Base-by-base conservation (phyloP, 2,888 invertebrate species). In the Hylaea fasciaria region DNA sequence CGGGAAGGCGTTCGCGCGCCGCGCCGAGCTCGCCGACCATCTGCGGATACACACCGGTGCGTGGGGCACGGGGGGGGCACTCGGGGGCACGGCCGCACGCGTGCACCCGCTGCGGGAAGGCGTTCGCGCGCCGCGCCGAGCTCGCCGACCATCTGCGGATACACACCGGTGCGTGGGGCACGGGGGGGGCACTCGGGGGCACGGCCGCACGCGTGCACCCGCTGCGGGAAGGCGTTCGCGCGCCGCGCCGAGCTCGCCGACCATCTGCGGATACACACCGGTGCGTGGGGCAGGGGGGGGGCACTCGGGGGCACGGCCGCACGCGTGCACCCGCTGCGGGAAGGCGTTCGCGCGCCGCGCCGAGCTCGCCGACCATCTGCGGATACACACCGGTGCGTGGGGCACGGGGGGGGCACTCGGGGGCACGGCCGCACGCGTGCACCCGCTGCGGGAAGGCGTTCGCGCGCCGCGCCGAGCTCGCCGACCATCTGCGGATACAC, bases 181-280 rank as follows among this genome's bases (percentile, higher is more conserved):
- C 81, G 95, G 95, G 47, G 95, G 96, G 43, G 96, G 0, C 97
- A 97, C 77, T 95, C 96, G 0, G 96, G 96, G 0, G 94, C 93
- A 68, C 95, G 95, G 71, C 95, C 96, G 0, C 96, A 94, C 77
- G 93, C 93, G 41, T 96, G 96, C 73, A 89, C 93, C 3, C 86
- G 93, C 10, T 97, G 96, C 76, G 94, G 94, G 0, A 97, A 94
- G 71, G 94, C 94, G 0, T 97, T 97, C 86, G 96, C 96, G 0
- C 81, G 97, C 0, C 93, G 95, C 46, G 95, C 96, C 0, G 96
- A 97, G 78, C 95, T 97, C 0, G 85, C 94, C n/a, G 96, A 97
- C 81, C 97, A 97, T 70, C 95, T 95, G 80, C 86, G 97, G 32
- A 96, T 94, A 2, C 97, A 97, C 66, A 97, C 97, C 0, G 96